These are phyloP conservation scores for Dicaeum eximium DNA, from an alignment of 2,113 vertebrate genomes.

Conservation along the genomic window DNA sequence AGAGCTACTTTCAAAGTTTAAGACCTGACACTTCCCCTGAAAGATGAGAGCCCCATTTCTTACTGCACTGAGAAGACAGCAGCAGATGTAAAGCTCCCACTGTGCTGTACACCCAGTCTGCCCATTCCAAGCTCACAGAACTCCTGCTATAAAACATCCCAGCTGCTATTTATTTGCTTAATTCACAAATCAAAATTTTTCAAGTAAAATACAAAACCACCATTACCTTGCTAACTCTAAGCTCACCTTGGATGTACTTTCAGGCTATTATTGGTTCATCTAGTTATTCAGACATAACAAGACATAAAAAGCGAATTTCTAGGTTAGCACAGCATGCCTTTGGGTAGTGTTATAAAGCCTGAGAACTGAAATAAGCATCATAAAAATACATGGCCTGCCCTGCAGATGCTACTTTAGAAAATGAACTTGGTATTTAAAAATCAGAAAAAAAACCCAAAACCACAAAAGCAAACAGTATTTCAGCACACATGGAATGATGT, in stretches of 20 bases:
- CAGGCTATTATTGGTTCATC: constrained; percentile 1
- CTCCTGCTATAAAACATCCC: neutral
- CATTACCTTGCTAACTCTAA: neutral
- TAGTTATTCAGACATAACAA: constrained; percentile 32
- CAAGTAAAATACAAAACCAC: neutral
- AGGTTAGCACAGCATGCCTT: constrained; percentile 51
- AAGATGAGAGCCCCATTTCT: neutral
- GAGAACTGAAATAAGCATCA: constrained; percentile 40
- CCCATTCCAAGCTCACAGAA: neutral
- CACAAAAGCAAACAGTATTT: neutral
- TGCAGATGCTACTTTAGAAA: constrained; percentile 21
- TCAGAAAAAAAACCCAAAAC: neutral
- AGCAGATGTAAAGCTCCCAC: neutral
- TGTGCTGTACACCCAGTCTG: neutral
- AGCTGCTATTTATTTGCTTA: neutral
- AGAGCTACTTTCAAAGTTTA: neutral
- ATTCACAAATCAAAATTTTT: neutral
- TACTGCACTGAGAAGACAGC: neutral
- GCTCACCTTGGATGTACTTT: neutral
- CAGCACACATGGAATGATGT: neutral
- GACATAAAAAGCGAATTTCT: constrained; percentile 41
- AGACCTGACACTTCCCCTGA: neutral
- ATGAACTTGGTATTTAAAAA: constrained; percentile 16
- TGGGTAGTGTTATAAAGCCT: constrained; percentile 27
- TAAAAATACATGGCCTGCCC: constrained; percentile 19